These are phyloP conservation scores for Pogonomyrmex californicus DNA, from an alignment of 1,140 invertebrate genomes.

Conservation along the genomic window DNA sequence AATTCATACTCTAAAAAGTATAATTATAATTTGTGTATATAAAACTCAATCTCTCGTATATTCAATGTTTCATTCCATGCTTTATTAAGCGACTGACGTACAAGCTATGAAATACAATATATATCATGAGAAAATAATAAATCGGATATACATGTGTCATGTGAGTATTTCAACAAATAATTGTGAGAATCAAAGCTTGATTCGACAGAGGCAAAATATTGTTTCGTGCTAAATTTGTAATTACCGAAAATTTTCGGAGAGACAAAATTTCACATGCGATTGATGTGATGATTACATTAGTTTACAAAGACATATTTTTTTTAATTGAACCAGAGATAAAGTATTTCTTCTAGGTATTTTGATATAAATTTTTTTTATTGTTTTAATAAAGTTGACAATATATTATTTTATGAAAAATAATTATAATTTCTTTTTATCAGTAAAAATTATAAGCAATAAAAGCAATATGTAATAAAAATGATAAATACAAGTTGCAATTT, in stretches of 20 bases:
- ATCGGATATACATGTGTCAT: neutral
- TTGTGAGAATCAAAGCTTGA: neutral
- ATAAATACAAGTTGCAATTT: too few species aligned
- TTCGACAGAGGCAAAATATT: neutral
- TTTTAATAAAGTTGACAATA: too few species aligned
- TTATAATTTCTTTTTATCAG: too few species aligned
- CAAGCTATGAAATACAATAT: slow-evolving; percentile 7
- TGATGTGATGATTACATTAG: neutral
- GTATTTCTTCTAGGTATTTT: too few species aligned
- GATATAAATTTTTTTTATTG: neutral
- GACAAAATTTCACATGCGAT: neutral
- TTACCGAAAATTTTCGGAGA: slow-evolving; percentile 10
- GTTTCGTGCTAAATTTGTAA: neutral
- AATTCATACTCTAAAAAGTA: slow-evolving; percentile 57
- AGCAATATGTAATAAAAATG: too few species aligned
- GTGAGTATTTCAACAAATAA: neutral
- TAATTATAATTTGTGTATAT: slow-evolving; percentile 54
- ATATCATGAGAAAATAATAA: slow-evolving; percentile 31
- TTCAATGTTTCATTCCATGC: slow-evolving; percentile 27
- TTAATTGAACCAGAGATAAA: too few species aligned
- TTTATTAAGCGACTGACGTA: slow-evolving; percentile 29
- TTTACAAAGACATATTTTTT: too few species aligned
- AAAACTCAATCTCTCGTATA: slow-evolving; percentile 45
- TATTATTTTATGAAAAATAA: too few species aligned
- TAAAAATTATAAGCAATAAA: too few species aligned